phyloP scores from a whole-genome alignment of 2,888 invertebrate genomes.

The Dimorphilus gyrociliatus region DNA sequence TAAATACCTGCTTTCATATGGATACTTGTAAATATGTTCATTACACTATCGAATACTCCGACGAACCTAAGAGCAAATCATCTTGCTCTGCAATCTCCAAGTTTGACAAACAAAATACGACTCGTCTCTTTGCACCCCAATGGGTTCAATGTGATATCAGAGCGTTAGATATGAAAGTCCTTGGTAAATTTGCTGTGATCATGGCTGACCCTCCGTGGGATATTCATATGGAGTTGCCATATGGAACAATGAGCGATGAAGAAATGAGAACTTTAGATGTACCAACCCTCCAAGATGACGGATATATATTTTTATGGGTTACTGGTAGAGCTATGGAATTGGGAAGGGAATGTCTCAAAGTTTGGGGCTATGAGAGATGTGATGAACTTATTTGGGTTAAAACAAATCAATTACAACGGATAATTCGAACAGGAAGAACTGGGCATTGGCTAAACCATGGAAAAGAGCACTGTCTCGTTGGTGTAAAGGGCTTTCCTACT shows the following conservation, averaged over 20 bases:
- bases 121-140: slow-evolving; percentile 50
- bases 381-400: slow-evolving; percentile 99
- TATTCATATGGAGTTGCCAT: slow-evolving; percentile 96
- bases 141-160: slow-evolving; percentile 95
- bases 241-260: slow-evolving; percentile 95
- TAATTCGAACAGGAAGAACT: slow-evolving; percentile 86
- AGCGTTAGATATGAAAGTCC: slow-evolving; percentile 69
- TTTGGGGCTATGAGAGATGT: slow-evolving; percentile 92
- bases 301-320: slow-evolving; percentile 91
- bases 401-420: slow-evolving; percentile 88
- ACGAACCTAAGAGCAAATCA: no score
- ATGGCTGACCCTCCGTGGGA: slow-evolving; percentile 99
- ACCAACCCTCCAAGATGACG: slow-evolving; percentile 83
- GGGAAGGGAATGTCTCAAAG: slow-evolving; percentile 78
- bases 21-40: slow-evolving; percentile 92
- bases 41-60: no score
- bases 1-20: slow-evolving; percentile 98
- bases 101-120: no score
- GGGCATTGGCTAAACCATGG: slow-evolving; percentile 98
- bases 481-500: slow-evolving; percentile 84
- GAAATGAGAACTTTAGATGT: slow-evolving; percentile 92
- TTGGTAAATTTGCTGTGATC: slow-evolving; percentile 91
- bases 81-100: no score
- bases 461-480: slow-evolving; percentile 90
- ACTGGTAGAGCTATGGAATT: slow-evolving; percentile 92